Conservation (phyloP, 2,113 vertebrate species). For the Labeo rohita region DNA sequence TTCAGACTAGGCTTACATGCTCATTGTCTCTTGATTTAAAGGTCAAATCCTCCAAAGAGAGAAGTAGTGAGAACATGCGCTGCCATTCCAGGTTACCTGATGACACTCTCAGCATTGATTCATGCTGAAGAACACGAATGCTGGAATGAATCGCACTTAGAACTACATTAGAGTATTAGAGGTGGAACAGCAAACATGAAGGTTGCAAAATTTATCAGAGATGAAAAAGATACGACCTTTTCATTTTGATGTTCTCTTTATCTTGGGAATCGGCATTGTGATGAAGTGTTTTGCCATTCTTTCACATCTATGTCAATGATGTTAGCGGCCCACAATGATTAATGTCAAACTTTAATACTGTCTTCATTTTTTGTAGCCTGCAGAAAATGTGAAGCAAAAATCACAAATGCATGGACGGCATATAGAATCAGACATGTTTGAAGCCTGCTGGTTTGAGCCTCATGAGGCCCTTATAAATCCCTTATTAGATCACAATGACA, state of each 20-base stretch:
- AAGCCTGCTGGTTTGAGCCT: not conserved
- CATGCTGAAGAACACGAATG: conserved; percentile 13
- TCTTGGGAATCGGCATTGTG: conserved; percentile 14
- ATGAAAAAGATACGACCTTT: conserved; percentile 31
- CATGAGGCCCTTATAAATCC: not conserved
- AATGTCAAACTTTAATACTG: not conserved
- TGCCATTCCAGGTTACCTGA: conserved; percentile 31
- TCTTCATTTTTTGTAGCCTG: not conserved
- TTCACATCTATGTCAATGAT: conserved; percentile 12
- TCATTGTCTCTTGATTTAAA: conserved; percentile 64
- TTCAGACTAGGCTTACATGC: conserved; percentile 61
- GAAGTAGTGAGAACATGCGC: conserved; percentile 54
- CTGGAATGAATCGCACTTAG: not conserved
- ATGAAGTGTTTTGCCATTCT: conserved; percentile 38
- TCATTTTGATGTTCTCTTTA: conserved; percentile 12
- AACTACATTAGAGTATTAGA: not conserved
- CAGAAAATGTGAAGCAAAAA: not conserved
- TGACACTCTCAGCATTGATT: conserved; percentile 64
- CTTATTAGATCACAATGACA: not conserved
- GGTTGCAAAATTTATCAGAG: conserved; percentile 11
- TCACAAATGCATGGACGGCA: not conserved
- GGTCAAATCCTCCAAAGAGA: conserved; percentile 65
- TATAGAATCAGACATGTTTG: not conserved
- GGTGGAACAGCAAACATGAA: not conserved
- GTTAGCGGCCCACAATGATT: not conserved